A percentile compares a stretch with the other conserved stretches of the same genome.
Evolutionary conservation across 1,140 invertebrate genomes (phyloP).

Genomic region (Drosophila asahinai): DNA sequence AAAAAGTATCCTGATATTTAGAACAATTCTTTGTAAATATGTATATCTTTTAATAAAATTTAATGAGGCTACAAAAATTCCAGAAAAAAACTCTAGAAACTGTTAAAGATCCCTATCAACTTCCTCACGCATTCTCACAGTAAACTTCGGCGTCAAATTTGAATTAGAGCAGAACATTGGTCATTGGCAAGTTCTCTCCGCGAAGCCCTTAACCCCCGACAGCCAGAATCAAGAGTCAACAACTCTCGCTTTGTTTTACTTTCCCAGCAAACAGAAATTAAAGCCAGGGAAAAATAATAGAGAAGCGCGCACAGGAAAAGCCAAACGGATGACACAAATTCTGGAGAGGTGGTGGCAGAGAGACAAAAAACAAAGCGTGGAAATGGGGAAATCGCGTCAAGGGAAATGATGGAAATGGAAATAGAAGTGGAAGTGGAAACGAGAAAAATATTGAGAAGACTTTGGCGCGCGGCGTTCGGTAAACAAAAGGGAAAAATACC

Average conservation of each 20-base stretch:
- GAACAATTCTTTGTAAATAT: too few species aligned
- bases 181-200: constrained; percentile 38
- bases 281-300: constrained; percentile 52
- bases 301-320: constrained; percentile 60
- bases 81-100: not conserved
- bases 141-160: constrained; percentile 1
- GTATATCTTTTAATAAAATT: not conserved
- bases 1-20: too few species aligned
- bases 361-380: constrained; percentile 60
- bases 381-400: constrained; percentile 65
- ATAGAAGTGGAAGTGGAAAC: constrained; percentile 34
- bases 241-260: constrained; percentile 68
- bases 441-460: constrained; percentile 65
- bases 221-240: constrained; percentile 67
- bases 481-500: constrained; percentile 41
- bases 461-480: constrained; percentile 52
- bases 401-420: constrained; percentile 55
- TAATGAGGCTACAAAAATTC: not conserved
- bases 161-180: constrained; percentile 71
- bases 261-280: constrained; percentile 79
- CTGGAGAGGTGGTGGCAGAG: constrained; percentile 55
- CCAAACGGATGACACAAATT: constrained; percentile 76
- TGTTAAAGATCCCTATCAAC: not conserved
- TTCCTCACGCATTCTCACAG: not conserved
- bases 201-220: constrained; percentile 11